Base-by-base conservation (phyloP, 1,140 invertebrate species). In the Drosophila leontia region DNA sequence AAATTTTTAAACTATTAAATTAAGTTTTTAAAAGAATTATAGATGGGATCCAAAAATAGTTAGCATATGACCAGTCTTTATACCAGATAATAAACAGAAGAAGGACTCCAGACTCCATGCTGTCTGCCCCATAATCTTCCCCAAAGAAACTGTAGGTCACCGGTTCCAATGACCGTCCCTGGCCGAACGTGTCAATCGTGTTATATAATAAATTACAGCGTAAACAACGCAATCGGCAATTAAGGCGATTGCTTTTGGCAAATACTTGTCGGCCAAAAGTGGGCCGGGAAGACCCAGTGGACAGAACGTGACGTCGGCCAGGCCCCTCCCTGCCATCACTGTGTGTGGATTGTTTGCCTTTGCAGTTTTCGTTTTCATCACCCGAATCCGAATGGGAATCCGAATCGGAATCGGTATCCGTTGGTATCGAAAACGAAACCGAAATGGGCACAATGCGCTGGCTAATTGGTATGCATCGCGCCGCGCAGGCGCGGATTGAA, bases 141-240 rank as follows among this genome's bases (percentile, higher is more conserved):
- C 19, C 17, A 8, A 42, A 45, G 6, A 35, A 44, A 32, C 17
- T 65, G 74, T 41, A 68, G 74, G 56, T 65, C 55, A 29, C 9
- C 51, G 51, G 62, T 75, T 63, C 37, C 80, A 79, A 78, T 82
- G 75, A 83, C 80, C 80, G 80, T 62, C 70, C 81, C 63, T 83
- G 76, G 80, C 70, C 75, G 45, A 48, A 23, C 45, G 44, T 77
- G 68, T 71, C 56, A 70, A 55, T 63, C 45, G 53, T 53, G 77
- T 90, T 90, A 90, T 69, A 67, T 81, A 83, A 88, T 90, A 90
- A 90, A 84, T 81, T 58, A 84, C 85, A 68, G 59, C 50, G 48
- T 57, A 23, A 48, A 45, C 72, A 78, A 75, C 74, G 72, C 67
- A 83, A 84, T 81, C 59, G 56, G 41, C 55, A 47, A 55, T 83